Percentiles rank a stretch among this genome's conserved stretches.
Evolutionary conservation across 2,888 invertebrate species (phyloP).

Genomic region (Strigamia transsilvanica): DNA sequence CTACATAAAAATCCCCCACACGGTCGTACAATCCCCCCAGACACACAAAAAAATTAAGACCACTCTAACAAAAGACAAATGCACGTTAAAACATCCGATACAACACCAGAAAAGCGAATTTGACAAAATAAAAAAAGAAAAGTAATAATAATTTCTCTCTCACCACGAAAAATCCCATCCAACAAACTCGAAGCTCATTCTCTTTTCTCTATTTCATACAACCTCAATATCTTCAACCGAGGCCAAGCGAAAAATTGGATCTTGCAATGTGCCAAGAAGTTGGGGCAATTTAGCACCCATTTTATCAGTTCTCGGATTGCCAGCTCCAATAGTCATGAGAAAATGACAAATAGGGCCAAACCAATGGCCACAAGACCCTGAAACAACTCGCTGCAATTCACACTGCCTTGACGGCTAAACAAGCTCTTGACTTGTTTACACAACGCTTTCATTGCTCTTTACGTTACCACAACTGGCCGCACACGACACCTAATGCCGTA

Average conservation of each 20-base stretch:
- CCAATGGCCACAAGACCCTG: constrained; percentile 46
- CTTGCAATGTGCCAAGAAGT: constrained; percentile 46
- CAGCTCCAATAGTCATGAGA: constrained; percentile 45
- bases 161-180: neutral
- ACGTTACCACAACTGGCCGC: constrained; percentile 39
- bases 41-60: neutral
- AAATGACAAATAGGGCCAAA: constrained; percentile 40
- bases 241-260: constrained; percentile 46
- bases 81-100: no score
- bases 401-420: constrained; percentile 39
- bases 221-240: constrained; percentile 40
- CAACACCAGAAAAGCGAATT: neutral
- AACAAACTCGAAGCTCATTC: constrained; percentile 16
- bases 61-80: neutral
- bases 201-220: constrained; percentile 45
- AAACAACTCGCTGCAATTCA: constrained; percentile 45
- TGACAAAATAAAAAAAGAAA: neutral
- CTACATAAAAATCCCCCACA: neutral
- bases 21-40: neutral
- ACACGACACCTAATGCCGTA: constrained; percentile 41
- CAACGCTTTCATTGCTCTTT: constrained; percentile 16
- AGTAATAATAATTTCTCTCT: neutral
- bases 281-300: constrained; percentile 45
- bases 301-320: constrained; percentile 39
- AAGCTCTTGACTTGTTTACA: constrained; percentile 47